These are phyloP conservation scores for Arctopsyche grandis DNA, from an alignment of 1,140 invertebrate species.

Conservation along the genomic window DNA sequence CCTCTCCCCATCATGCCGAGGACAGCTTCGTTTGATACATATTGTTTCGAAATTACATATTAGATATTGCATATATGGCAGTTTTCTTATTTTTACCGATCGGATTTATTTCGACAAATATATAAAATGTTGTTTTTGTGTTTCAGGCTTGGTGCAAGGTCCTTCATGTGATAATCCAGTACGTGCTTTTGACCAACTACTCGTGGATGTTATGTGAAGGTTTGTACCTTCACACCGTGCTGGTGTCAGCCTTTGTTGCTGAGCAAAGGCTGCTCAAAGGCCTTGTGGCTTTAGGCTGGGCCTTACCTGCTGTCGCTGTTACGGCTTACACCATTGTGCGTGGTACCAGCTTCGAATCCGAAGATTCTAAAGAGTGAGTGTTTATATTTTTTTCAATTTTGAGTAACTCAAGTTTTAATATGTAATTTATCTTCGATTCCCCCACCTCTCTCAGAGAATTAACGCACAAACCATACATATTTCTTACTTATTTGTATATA, in stretches of 20 bases:
- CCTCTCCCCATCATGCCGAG: too few relatives aligned
- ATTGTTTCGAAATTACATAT: too few relatives aligned
- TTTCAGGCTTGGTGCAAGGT: slow-evolving; percentile 81
- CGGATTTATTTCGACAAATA: too few relatives aligned
- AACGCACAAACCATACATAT: too few relatives aligned
- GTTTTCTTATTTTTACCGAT: too few relatives aligned
- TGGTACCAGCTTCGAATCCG: slow-evolving; percentile 63
- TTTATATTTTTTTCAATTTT: not conserved
- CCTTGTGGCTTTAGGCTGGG: slow-evolving; percentile 88
- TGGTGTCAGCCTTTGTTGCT: slow-evolving; percentile 90
- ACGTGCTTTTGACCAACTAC: slow-evolving; percentile 92
- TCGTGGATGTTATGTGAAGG: slow-evolving; percentile 96
- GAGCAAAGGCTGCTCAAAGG: slow-evolving; percentile 85
- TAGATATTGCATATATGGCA: too few relatives aligned
- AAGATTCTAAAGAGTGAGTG: slow-evolving; percentile 72
- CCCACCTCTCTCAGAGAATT: too few relatives aligned
- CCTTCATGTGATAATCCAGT: slow-evolving; percentile 87
- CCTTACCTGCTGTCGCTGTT: slow-evolving; percentile 77
- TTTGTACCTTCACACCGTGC: slow-evolving; percentile 91
- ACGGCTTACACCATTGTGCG: slow-evolving; percentile 74
- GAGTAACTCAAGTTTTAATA: too few relatives aligned
- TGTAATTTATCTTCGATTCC: too few relatives aligned
- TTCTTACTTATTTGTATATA: too few relatives aligned
- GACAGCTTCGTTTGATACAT: too few relatives aligned
- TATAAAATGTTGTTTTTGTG: not conserved